Evolutionary conservation across 2,797 vertebrate genomes (phyloP), one percentile per base, ranked within the genome.

Genomic region (Catamblyrhynchus diadema): DNA sequence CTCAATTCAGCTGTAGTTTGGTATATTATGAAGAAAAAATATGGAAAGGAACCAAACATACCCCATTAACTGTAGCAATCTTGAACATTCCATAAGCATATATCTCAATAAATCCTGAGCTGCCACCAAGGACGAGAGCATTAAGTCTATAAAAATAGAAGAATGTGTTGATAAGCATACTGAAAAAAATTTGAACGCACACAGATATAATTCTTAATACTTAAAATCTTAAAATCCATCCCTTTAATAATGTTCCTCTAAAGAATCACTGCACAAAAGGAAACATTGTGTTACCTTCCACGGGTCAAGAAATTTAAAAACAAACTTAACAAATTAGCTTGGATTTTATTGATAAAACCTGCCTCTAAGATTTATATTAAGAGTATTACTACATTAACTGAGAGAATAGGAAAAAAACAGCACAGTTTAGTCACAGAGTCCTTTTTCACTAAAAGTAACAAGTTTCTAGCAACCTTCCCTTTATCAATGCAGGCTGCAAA

Each of bases 71-170:
- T 47, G 98, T 98, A 35, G 99, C 99, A 70, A 99, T 99, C 98
- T 99, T 99, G 98, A 99, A 99, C 98, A 99, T 99, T 59, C 99
- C 99, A 14, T 99, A 99, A 3, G 99, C 99, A 94, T 99, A 99
- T 82, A 99, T 98, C 95, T 99, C 99, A 95, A 99, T 98, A 93
- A 99, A 99, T 45, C 98, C 99, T 88, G 98, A 96, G 25, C 98
- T 97, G 91, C 99, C 99, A 93, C 99, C 99, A 50, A 99, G 98
- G 93, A 99, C 99, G 74, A 99, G 98, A 89, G 99, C 98, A 95
- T 99, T 99, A 69, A 99, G 98, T 94, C 99, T 98, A 90, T 61
- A 91, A 93, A 94, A 94, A 94, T 3, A 37, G 81, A 96, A 56
- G 50, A 75, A 81, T 6, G 10, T 12, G 6, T 22, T 84, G 42